Evolutionary conservation across 2,797 vertebrate species (phyloP).

Genomic region (Trachurus trachurus): DNA sequence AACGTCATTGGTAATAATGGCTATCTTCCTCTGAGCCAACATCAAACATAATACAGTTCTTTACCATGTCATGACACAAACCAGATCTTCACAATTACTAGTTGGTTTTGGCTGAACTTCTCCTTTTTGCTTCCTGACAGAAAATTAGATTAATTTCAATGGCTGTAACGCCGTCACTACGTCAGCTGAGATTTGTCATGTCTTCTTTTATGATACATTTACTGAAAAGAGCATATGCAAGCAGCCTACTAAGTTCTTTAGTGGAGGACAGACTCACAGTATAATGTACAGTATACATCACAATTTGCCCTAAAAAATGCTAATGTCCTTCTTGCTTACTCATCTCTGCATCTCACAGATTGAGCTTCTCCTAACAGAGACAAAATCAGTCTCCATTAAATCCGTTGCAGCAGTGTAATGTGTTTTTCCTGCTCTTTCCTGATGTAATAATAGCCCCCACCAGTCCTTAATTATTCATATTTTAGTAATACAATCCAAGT

Average conservation of each 20-base stretch:
- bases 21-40: background rate
- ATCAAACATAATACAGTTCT: background rate
- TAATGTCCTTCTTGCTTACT: background rate
- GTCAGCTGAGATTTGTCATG: background rate
- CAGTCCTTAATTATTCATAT: constrained; percentile 87
- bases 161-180: background rate
- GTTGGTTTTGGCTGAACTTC: background rate
- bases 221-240: background rate
- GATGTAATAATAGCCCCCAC: constrained; percentile 80
- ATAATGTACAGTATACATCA: background rate
- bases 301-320: background rate
- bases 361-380: constrained; percentile 13
- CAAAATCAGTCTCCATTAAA: constrained; percentile 28
- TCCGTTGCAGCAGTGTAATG: constrained; percentile 25
- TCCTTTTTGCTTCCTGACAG: background rate
- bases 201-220: background rate
- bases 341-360: background rate
- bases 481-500: constrained; percentile 85
- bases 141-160: background rate
- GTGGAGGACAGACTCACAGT: background rate
- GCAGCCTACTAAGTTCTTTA: background rate
- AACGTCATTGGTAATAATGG: background rate
- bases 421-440: constrained; percentile 48
- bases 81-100: background rate
- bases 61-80: background rate